phyloP scores from a whole-genome alignment of 2,113 vertebrate genomes.

The Erpornis zantholeuca region DNA sequence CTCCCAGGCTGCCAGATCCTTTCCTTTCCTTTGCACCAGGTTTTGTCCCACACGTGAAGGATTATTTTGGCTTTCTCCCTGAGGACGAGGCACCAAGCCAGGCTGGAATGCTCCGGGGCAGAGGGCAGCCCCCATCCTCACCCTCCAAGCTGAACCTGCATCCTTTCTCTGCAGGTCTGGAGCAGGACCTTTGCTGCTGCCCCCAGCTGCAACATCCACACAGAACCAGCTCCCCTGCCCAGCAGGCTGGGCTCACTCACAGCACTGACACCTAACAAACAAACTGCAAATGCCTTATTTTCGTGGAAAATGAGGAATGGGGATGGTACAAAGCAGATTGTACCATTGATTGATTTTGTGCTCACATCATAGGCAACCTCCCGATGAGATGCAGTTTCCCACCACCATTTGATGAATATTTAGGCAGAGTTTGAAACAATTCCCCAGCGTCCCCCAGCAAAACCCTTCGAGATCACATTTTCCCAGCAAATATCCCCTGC shows the following conservation, averaged over 20 bases:
- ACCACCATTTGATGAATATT: neutral
- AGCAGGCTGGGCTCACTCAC: neutral
- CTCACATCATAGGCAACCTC: neutral
- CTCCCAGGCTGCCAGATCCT: neutral
- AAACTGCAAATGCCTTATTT: neutral
- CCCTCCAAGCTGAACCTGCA: neutral
- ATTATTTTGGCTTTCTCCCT: neutral
- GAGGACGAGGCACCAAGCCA: neutral
- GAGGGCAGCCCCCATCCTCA: neutral
- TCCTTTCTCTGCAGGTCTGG: neutral
- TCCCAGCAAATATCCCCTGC: neutral
- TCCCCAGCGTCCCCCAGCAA: neutral
- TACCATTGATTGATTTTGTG: neutral
- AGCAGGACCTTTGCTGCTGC: neutral
- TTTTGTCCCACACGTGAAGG: rapidly evolving
- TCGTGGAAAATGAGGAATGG: neutral
- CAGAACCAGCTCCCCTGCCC: neutral
- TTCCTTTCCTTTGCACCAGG: neutral
- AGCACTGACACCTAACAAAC: rapidly evolving
- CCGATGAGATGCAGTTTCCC: neutral
- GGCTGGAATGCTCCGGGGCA: neutral
- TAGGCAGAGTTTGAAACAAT: neutral
- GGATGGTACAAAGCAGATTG: neutral
- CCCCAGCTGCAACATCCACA: rapidly evolving
- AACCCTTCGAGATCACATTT: neutral